Conservation (phyloP, 2,888 invertebrate species). For the Neoitamus cyanurus region DNA sequence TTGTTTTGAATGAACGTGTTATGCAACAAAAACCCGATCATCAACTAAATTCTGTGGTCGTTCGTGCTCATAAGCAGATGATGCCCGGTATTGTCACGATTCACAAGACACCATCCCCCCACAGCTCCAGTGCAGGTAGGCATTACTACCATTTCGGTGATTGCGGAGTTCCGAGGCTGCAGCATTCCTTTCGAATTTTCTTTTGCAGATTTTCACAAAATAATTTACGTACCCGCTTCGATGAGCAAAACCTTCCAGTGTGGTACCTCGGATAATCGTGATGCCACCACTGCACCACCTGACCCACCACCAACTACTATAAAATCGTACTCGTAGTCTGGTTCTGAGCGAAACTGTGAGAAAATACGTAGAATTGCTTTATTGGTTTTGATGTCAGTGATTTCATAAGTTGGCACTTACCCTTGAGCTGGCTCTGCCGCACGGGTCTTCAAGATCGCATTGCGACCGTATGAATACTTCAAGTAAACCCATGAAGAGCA, state of each 20-base stretch:
- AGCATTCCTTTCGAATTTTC: neutral
- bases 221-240: conserved; percentile 63
- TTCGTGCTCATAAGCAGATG: neutral
- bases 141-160: neutral
- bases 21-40: conserved; percentile 16
- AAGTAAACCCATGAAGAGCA: conserved; percentile 90
- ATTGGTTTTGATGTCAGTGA: neutral
- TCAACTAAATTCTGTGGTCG: neutral
- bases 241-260: conserved; percentile 66
- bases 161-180: neutral
- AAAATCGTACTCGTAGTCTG: conserved; percentile 66
- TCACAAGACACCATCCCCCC: neutral
- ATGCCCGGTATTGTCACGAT: neutral
- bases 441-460: conserved; percentile 89
- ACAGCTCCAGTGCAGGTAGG: neutral
- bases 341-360: conserved; percentile 64
- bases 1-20: conserved; percentile 19
- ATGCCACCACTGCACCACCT: conserved; percentile 65
- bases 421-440: conserved; percentile 75
- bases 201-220: conserved; percentile 40
- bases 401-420: conserved; percentile 56
- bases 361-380: neutral
- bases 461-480: conserved; percentile 88
- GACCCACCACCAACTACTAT: conserved; percentile 66
- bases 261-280: conserved; percentile 65